Evolutionary conservation across 2,888 invertebrate genomes (phyloP), one percentile per base, ranked within the genome.

Genomic region (Eucera pruinosa): DNA sequence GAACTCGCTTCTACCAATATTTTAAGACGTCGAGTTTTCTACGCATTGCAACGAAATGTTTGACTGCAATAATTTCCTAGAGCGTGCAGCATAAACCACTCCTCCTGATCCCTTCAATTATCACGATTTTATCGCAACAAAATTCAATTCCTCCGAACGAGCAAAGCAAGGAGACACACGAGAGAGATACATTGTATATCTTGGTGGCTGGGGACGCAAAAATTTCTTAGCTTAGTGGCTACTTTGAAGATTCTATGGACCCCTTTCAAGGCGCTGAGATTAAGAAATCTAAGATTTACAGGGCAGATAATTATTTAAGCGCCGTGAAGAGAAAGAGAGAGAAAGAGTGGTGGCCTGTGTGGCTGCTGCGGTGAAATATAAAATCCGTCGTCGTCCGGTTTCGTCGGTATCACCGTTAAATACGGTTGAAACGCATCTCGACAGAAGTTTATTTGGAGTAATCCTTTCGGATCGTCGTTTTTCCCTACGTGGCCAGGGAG

Each of bases 371-470:
- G 33, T 33, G 77, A 77, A 58, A 73, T 64, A 83, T 81, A 78
- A 83, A 83, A 72, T 78, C 71, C 58, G 62, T 33, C 48, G 18
- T 36, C 55, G 50, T 36, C 70, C 25, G 2, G 2, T 43, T n/a
- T n/a, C n/a, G n/a, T 60, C 23, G 55, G 55, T 83, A 83, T 78
- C 84, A 50, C 62, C 52, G 81, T 83, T 83, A 79, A 83, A 83
- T 78, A 73, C 81, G 78, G 76, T 67, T 48, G 75, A 79, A 62
- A 79, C 79, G 82, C 83, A 66, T 77, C 82, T 67, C 80, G 80
- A 82, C 80, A 73, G 69, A 80, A 72, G 74, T 84, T 84, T 80
- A 84, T 84, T 84, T 80, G 82, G 85, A 84, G 73, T 80, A 84
- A 84, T 85, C 84, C 75, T 48, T 36, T 58, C 54, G 68, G 61